Percentiles rank a stretch among this genome's conserved stretches.
Evolutionary conservation across 1,140 invertebrate species (phyloP).

Genomic region (Lepidurus arcticus): DNA sequence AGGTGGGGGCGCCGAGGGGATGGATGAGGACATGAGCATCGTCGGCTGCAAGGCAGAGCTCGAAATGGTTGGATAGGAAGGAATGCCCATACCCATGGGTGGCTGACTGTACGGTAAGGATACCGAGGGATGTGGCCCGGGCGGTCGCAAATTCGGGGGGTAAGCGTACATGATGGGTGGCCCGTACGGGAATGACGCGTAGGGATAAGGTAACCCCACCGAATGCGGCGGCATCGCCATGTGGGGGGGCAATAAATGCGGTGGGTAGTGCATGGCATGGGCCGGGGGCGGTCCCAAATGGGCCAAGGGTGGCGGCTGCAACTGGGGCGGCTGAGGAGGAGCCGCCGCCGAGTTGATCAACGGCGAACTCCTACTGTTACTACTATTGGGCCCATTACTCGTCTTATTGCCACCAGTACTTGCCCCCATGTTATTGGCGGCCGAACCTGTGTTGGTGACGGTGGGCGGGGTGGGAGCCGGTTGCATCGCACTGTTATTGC

Average conservation of each 20-base stretch:
- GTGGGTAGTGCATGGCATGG: slow-evolving; percentile 62
- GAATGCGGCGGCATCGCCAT: not conserved
- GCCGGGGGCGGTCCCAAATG: slow-evolving; percentile 45
- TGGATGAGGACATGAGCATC: not conserved
- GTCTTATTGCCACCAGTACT: not conserved
- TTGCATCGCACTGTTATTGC: not conserved
- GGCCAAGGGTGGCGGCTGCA: slow-evolving; percentile 38
- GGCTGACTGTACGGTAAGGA: not conserved
- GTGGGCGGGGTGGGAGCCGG: not conserved
- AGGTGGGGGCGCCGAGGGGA: not conserved
- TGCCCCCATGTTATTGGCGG: slow-evolving; percentile 24
- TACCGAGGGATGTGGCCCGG: not conserved
- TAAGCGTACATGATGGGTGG: not conserved
- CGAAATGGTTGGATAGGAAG: not conserved
- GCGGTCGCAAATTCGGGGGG: not conserved
- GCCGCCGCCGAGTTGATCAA: slow-evolving; percentile 50
- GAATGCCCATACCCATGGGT: not conserved
- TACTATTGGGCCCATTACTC: not conserved
- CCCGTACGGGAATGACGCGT: slow-evolving; percentile 46
- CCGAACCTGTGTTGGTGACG: slow-evolving; percentile 34
- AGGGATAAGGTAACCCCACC: slow-evolving; percentile 52
- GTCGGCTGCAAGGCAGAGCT: not conserved
- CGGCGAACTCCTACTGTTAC: slow-evolving; percentile 44
- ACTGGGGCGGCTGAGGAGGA: slow-evolving; percentile 56
- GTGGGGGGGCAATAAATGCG: slow-evolving; percentile 45